Percentiles rank a stretch among this genome's conserved stretches.
phyloP scores from a whole-genome alignment of 2,888 invertebrate species.

The Rhagonycha lutea region DNA sequence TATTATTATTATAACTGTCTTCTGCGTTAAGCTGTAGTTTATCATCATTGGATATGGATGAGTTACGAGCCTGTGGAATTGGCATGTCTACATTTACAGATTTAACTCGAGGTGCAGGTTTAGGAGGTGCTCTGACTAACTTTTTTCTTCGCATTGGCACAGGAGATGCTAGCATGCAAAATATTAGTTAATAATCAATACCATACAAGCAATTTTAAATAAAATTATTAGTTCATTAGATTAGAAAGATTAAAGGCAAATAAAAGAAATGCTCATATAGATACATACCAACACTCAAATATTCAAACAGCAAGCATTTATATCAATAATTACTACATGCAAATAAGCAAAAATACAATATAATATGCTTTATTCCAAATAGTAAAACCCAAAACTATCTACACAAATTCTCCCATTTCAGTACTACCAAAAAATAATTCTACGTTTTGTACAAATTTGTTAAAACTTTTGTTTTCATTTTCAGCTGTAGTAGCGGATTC shows the following conservation, averaged over 20 bases:
- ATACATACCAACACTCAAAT: not conserved
- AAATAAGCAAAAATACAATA: not conserved
- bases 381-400: slow-evolving; percentile 24
- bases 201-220: not conserved
- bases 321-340: not conserved
- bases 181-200: slow-evolving; percentile 31
- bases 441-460: slow-evolving; percentile 56
- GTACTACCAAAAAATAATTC: slow-evolving; percentile 56
- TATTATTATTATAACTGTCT: not conserved
- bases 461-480: slow-evolving; percentile 55
- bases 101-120: slow-evolving; percentile 19
- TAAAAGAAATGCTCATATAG: not conserved
- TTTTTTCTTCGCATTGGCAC: slow-evolving; percentile 27
- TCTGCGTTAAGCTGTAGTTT: slow-evolving; percentile 1
- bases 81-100: slow-evolving; percentile 16
- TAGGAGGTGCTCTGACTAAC: slow-evolving; percentile 11
- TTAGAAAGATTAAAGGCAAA: not conserved
- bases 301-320: not conserved
- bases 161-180: slow-evolving; percentile 48
- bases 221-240: slow-evolving; percentile 1
- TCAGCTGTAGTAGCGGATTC: not conserved
- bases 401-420: slow-evolving; percentile 57
- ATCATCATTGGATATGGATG: not conserved
- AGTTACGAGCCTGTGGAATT: slow-evolving; percentile 19
- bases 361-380: not conserved